Evolutionary conservation across 37 sponge, comb jelly and placozoan genomes (phyloP).

Genomic region (Aplysina aerophoba): DNA sequence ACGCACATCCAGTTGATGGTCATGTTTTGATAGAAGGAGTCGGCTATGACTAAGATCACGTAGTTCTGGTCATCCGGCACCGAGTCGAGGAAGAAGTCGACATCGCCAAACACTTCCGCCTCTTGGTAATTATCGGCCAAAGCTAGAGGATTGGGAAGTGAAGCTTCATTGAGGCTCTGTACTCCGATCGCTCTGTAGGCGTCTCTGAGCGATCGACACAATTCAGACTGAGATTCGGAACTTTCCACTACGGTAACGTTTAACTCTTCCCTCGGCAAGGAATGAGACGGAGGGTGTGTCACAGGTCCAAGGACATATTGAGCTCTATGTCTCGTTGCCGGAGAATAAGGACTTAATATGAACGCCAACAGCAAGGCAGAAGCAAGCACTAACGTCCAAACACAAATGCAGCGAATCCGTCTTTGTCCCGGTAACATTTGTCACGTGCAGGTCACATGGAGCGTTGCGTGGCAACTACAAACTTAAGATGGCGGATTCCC

Average conservation of each 20-base stretch:
- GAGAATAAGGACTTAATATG: too few relatives aligned
- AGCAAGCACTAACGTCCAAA: too few relatives aligned
- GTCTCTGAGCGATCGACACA: too few relatives aligned
- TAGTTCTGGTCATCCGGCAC: background rate
- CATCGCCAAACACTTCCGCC: background rate
- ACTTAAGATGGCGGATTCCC: conserved; percentile 12
- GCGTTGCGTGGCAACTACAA: background rate
- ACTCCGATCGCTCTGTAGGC: background rate
- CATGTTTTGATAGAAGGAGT: background rate
- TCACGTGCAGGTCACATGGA: background rate
- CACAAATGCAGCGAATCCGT: too few relatives aligned
- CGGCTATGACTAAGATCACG: background rate
- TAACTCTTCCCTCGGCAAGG: too few relatives aligned
- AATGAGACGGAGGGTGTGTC: too few relatives aligned
- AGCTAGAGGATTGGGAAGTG: conserved; percentile 10
- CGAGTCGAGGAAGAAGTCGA: background rate
- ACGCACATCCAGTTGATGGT: conserved; percentile 29
- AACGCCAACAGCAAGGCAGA: too few relatives aligned
- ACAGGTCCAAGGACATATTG: too few relatives aligned
- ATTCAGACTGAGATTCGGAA: too few relatives aligned
- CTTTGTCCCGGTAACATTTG: background rate
- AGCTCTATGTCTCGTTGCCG: too few relatives aligned
- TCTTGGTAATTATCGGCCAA: background rate
- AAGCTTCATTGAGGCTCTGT: background rate
- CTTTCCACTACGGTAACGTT: too few relatives aligned